phyloP scores from a whole-genome alignment of 1,140 invertebrate species.

The Hesperophylax magnus region DNA sequence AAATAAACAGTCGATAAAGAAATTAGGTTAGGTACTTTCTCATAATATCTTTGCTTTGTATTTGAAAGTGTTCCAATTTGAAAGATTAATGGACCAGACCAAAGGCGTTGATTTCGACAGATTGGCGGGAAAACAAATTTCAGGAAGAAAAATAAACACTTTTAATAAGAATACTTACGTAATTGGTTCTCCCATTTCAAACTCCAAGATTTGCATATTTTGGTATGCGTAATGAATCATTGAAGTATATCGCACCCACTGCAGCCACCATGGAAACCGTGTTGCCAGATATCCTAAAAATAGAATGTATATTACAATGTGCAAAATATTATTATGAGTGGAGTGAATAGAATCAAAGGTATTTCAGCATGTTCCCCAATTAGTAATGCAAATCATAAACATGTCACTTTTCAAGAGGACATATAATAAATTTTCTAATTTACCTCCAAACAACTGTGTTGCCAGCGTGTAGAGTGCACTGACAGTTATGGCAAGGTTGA shows the following conservation, averaged over 20 bases:
- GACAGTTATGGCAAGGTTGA: conserved; percentile 85
- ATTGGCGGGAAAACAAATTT: no score
- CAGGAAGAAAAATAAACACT: not conserved
- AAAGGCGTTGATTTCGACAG: no score
- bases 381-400: no score
- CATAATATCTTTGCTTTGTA: no score
- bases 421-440: not conserved
- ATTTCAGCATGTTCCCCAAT: no score
- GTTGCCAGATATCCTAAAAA: conserved; percentile 78
- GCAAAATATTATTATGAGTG: no score
- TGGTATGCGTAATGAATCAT: conserved; percentile 91
- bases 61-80: no score
- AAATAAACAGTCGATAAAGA: not conserved
- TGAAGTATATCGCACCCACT: conserved; percentile 84
- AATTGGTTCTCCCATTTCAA: conserved; percentile 79
- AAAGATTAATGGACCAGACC: no score
- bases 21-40: no score
- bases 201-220: conserved; percentile 90
- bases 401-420: no score
- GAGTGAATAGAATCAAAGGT: no score
- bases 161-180: conserved; percentile 66
- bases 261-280: conserved; percentile 83
- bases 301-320: not conserved
- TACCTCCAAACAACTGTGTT: conserved; percentile 85
- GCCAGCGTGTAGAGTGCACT: conserved; percentile 86